Evolutionary conservation across 1,140 invertebrate genomes (phyloP).

Genomic region (Mylabris phalerata): DNA sequence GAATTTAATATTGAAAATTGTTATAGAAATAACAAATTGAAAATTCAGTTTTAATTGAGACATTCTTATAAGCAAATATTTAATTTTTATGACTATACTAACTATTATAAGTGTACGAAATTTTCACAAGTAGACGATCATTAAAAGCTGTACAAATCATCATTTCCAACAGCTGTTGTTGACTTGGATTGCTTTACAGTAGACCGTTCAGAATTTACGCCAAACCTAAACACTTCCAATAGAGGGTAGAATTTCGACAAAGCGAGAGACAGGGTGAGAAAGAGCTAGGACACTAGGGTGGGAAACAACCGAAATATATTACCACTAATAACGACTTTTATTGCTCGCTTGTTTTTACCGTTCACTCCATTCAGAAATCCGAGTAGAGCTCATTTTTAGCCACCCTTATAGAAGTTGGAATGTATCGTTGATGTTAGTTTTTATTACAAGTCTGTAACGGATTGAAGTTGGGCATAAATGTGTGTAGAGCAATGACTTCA

Average conservation of each 20-base stretch:
- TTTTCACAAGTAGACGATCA: constrained; percentile 20
- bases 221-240: constrained; percentile 27
- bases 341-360: constrained; percentile 25
- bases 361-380: constrained; percentile 6
- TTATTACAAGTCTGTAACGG: background rate
- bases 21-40: no score
- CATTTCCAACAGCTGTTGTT: constrained; percentile 34
- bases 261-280: no score
- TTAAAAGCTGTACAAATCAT: constrained; percentile 39
- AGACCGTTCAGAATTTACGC: constrained; percentile 31
- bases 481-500: no score
- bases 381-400: constrained; percentile 17
- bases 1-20: no score
- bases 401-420: constrained; percentile 1
- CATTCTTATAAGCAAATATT: no score
- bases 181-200: constrained; percentile 38
- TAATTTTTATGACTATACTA: no score
- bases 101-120: no score
- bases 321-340: constrained; percentile 34
- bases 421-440: constrained; percentile 15
- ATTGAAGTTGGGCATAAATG: no score
- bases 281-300: no score
- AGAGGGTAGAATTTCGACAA: background rate
- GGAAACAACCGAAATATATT: constrained; percentile 23
- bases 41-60: no score